Evolutionary conservation across 2,113 vertebrate species (phyloP), one percentile per base, ranked within the genome.

Genomic region (Ahaetulla prasina): DNA sequence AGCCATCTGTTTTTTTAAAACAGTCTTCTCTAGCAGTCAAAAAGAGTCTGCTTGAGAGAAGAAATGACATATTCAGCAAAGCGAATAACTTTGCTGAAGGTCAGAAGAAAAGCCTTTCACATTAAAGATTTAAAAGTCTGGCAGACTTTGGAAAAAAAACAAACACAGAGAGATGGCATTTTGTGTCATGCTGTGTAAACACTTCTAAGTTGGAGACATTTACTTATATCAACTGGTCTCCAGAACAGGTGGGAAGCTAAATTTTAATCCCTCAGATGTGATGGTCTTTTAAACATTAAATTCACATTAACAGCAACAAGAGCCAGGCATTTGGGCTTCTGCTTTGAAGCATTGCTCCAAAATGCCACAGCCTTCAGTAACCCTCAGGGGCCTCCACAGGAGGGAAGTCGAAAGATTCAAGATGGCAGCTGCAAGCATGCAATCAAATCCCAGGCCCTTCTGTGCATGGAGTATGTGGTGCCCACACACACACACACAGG

Each of bases 81-180:
- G 57, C 0, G 23, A 52, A 92, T 84, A 89, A 87, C 54, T 90
- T 90, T 91, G 60, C 25, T 54, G 89, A 89, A 93, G 43, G 95
- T 86, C 52, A 93, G 89, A 94, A 90, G 80, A 95, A 94, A 68
- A 92, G 90, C 63, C 8, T 91, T 43, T 87, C 57, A 94, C 63
- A 94, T 96, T 94, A 95, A 96, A 95, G 90, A 93, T 94, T 91
- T 85, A 95, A 95, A 22, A 95, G 39, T 9, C 89, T 90, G 52
- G 92, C 89, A 93, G 45, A n/a, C 87, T 53, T 85, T 16, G 52
- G n/a, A 95, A 95, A 68, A 63, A 57, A 25, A 94, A 88, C 35
- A 95, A 96, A 96, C 45, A 94, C 25, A 93, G 8, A 74, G 94
- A 43, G 94, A 94, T 80, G 88, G 55, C 91, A 95, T 95, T 95